Percentiles rank a stretch among this genome's conserved stretches.
Evolutionary conservation across 2,888 invertebrate genomes (phyloP).

Genomic region (Ochropleura leucogaster): DNA sequence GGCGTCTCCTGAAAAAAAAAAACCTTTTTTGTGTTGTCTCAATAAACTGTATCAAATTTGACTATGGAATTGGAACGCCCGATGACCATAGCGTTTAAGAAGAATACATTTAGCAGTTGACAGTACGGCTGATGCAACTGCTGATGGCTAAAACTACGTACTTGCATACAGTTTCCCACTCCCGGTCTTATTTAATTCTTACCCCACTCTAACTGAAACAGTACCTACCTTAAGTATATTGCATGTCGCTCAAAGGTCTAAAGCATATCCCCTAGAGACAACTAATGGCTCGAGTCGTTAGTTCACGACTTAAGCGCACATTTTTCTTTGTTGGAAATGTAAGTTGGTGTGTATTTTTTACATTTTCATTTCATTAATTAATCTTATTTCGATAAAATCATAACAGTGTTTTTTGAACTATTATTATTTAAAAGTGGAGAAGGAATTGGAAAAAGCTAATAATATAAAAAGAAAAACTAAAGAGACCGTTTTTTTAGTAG

Average conservation of each 20-base stretch:
- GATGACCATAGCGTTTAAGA: not conserved
- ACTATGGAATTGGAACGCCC: not conserved
- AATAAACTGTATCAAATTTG: not conserved
- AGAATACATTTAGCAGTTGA: no score
- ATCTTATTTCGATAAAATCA: not conserved
- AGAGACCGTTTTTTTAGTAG: not conserved
- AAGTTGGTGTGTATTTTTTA: not conserved
- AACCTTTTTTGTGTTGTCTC: no score
- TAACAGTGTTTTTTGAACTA: not conserved
- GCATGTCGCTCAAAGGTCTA: not conserved
- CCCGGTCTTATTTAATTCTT: not conserved
- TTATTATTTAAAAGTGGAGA: not conserved
- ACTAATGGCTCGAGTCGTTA: slow-evolving; percentile 8
- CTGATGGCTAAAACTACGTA: not conserved
- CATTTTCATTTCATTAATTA: not conserved
- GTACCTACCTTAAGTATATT: not conserved
- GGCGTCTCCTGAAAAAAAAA: no score
- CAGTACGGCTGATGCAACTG: not conserved
- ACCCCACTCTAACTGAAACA: not conserved
- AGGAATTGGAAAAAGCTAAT: not conserved
- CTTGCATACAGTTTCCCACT: not conserved
- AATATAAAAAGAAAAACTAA: not conserved
- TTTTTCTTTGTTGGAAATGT: slow-evolving; percentile 2
- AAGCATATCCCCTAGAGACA: slow-evolving; percentile 14
- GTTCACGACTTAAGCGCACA: not conserved